Percentiles rank a stretch among this genome's conserved stretches.
phyloP scores from a whole-genome alignment of 2,797 vertebrate species.

The Gymnoscopelus microlampas region DNA sequence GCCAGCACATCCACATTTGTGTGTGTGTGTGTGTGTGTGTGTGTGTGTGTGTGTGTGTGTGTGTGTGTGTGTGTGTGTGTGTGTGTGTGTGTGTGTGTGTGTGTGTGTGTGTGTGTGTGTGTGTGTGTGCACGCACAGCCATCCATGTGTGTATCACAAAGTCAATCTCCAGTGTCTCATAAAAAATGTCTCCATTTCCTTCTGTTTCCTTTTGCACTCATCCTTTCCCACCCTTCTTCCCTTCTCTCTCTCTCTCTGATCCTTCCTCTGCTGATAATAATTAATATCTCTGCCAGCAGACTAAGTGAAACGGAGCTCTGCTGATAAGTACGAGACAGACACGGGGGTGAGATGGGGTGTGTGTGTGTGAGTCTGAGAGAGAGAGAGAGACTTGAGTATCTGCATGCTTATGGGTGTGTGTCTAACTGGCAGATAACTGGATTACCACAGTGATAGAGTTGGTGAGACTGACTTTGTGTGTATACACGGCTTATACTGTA shows the following conservation, averaged over 20 bases:
- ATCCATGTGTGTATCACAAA: neutral
- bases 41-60: conserved; percentile 1
- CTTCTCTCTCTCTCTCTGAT: conserved; percentile 62
- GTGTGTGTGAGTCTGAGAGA: neutral
- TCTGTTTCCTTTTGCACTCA: conserved; percentile 1
- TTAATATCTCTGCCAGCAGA: conserved; percentile 56
- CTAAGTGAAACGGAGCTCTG: conserved; percentile 61
- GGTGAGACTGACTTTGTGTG: neutral
- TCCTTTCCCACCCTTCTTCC: neutral
- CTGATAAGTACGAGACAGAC: conserved; percentile 61
- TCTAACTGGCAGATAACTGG: conserved; percentile 3
- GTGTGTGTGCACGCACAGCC: neutral
- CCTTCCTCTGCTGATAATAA: conserved; percentile 55
- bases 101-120: too few species aligned
- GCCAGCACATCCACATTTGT: too few species aligned
- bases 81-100: neutral
- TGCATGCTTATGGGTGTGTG: neutral
- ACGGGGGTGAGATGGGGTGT: conserved; percentile 21
- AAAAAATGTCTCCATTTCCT: conserved; percentile 27
- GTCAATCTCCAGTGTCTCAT: conserved; percentile 25
- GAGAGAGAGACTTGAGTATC: neutral
- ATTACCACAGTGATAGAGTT: neutral
- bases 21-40: too few species aligned
- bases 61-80: neutral
- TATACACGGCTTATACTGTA: neutral